These are phyloP conservation scores for Otus sunia DNA, from an alignment of 2,113 vertebrate genomes.

Conservation along the genomic window DNA sequence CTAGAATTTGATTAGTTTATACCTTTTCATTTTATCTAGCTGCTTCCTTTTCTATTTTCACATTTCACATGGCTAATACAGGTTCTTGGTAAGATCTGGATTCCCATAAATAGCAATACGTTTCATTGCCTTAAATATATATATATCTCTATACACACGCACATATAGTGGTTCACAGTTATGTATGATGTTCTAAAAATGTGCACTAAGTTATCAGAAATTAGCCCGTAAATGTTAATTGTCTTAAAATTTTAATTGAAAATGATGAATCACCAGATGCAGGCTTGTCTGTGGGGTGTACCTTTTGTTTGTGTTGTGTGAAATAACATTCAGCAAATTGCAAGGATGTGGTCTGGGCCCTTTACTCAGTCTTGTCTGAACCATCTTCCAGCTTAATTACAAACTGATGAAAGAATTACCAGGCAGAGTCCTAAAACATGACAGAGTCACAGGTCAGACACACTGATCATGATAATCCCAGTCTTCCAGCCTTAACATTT, in stretches of 20 bases:
- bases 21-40: background rate
- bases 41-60: background rate
- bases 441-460: background rate
- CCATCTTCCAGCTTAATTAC: background rate
- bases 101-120: conserved; percentile 21
- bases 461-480: background rate
- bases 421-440: background rate
- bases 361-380: background rate
- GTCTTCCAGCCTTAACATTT: conserved; percentile 15
- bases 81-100: background rate
- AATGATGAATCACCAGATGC: background rate
- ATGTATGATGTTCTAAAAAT: background rate
- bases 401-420: background rate
- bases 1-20: background rate
- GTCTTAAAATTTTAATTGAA: background rate
- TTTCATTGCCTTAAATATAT: background rate
- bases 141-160: fast-evolving
- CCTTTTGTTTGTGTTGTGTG: background rate
- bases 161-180: background rate
- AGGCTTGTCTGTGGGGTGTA: background rate
- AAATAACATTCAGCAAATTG: background rate
- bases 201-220: background rate
- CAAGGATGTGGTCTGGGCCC: background rate
- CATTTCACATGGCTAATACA: background rate
- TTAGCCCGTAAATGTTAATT: background rate